Percentiles rank a stretch among this genome's conserved stretches.
Evolutionary conservation across 2,797 vertebrate genomes (phyloP).

Genomic region (Argentina silus): DNA sequence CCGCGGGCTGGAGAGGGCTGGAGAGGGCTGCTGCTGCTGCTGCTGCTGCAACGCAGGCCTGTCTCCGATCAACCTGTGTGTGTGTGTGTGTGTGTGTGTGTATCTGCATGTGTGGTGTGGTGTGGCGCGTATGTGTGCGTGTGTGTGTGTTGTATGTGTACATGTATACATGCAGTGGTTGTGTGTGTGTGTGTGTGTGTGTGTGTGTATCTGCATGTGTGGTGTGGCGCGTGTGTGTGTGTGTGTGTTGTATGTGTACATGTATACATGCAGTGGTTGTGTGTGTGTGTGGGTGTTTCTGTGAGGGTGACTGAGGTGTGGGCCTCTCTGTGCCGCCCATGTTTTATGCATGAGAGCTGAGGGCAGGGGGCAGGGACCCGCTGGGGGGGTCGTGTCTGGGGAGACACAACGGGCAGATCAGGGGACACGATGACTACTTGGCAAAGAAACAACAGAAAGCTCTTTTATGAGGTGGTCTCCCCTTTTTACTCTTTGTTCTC

Average conservation of each 20-base stretch:
- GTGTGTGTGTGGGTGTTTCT: slow-evolving; percentile 20
- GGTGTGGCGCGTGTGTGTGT: background rate
- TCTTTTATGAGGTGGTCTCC: slow-evolving; percentile 47
- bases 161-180: slow-evolving; percentile 3
- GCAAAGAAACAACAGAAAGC: slow-evolving; percentile 59
- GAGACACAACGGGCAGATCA: slow-evolving; percentile 55
- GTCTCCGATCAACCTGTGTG: slow-evolving; percentile 1
- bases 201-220: slow-evolving; percentile 1
- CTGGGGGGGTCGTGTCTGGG: slow-evolving; percentile 66
- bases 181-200: background rate
- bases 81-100: slow-evolving; percentile 19
- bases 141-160: slow-evolving; percentile 17
- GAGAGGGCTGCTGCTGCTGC: background rate
- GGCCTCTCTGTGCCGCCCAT: slow-evolving; percentile 66
- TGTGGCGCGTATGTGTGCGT: slow-evolving; percentile 34
- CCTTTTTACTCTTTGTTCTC: slow-evolving; percentile 45
- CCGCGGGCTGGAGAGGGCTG: slow-evolving; percentile 42
- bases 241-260: slow-evolving; percentile 1
- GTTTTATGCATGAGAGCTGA: slow-evolving; percentile 86
- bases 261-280: slow-evolving; percentile 6
- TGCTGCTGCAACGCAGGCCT: background rate
- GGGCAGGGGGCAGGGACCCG: slow-evolving; percentile 78
- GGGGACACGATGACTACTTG: slow-evolving; percentile 64
- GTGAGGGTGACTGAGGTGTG: slow-evolving; percentile 44
- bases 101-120: background rate